Base-by-base conservation (phyloP, 1,140 invertebrate genomes). In the Chrysomallon squamiferum region DNA sequence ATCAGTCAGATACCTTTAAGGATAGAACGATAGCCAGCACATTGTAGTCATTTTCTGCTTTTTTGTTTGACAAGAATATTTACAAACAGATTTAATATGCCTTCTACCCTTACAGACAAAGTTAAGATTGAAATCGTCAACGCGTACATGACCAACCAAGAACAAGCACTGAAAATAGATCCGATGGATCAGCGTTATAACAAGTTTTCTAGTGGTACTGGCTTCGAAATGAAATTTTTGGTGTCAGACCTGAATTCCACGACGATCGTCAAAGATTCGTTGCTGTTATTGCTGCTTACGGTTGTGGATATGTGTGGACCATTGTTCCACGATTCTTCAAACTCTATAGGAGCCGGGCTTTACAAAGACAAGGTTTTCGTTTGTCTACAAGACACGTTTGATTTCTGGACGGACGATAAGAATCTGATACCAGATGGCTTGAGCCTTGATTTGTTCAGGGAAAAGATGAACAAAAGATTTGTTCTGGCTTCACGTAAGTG, bases 331-430 rank as follows among this genome's bases (percentile, higher is more conserved):
- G 30, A 65, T 3, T 47, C 38, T 15, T 45, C 60, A 30, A 38
- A 59, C 15, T 41, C 59, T 15, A 69, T 74, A 15, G 72, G 72
- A 2, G 43, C 74, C 35, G 74, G 72, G 2, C 45, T 74, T 6
- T 74, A 74, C 54, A 25, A 35, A 7, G 66, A 69, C 45, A 66
- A 62, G 45, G 67, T 76, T 6, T 76, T 64, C 47, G 62, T 76
- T 50, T 68, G 69, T 32, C 65, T 76, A 18, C 45, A 67, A n/a
- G 63, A 70, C 15, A 9, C 50, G 13, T 73, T 70, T 59, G 32
- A 61, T 13, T 50, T 75, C 38, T 75, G 73, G 73, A 68, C 65
- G 13, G 62, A 65, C 7, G 30, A 62, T 4, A 33, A 47, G 20
- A 43, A 58, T 4, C 45, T 59, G n/a, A 47, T 70, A 11, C 60